phyloP scores from a whole-genome alignment of 2,113 vertebrate species.

The Cyphomyrus discorhynchus region DNA sequence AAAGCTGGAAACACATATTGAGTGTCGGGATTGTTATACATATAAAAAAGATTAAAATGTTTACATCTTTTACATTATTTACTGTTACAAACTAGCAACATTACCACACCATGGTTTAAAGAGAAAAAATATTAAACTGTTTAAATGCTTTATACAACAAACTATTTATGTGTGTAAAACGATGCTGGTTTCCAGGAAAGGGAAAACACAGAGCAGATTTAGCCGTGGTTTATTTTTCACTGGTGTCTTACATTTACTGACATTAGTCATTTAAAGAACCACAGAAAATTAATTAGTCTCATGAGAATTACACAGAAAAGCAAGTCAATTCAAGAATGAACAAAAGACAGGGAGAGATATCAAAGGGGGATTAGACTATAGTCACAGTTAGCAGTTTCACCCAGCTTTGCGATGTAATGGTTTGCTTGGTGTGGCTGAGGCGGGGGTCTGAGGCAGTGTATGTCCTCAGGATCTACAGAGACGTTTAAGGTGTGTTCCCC shows the following conservation, averaged over 20 bases:
- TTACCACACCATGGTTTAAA: neutral
- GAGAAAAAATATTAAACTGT: neutral
- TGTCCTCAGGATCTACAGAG: neutral
- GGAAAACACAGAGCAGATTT: neutral
- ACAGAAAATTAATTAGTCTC: neutral
- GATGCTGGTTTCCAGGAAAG: neutral
- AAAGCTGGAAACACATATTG: neutral
- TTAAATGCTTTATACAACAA: neutral
- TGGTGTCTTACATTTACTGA: neutral
- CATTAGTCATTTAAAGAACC: neutral
- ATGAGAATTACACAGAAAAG: neutral
- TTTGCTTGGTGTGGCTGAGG: neutral
- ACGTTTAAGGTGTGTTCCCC: neutral
- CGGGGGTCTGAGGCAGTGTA: neutral
- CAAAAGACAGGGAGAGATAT: neutral
- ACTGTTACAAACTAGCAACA: neutral
- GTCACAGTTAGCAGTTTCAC: neutral
- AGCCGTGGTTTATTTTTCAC: neutral
- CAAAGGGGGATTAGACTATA: neutral
- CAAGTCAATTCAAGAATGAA: neutral
- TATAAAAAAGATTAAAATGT: neutral
- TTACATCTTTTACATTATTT: neutral
- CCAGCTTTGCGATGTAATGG: neutral
- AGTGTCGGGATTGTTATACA: neutral
- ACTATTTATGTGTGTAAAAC: neutral